Percentiles rank a stretch among this genome's conserved stretches.
Conservation (phyloP, 2,888 invertebrate genomes). For the Agonopterix alstromeriana region DNA sequence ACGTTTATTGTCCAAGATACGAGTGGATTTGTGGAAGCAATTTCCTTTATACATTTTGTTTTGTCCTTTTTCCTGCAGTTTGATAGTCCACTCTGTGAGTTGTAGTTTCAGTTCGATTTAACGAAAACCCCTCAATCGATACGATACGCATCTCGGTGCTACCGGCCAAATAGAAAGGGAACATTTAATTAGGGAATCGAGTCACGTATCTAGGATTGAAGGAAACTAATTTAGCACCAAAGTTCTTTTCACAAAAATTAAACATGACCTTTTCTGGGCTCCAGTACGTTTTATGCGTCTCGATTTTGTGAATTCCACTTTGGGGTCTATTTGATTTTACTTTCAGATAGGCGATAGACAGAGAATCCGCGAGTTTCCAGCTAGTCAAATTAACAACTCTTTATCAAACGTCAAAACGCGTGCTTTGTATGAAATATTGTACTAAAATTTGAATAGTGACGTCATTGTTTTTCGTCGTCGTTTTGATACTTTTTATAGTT, state of each 20-base stretch:
- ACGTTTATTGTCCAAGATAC: slow-evolving; percentile 76
- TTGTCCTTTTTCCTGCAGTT: slow-evolving; percentile 75
- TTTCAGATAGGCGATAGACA: background rate
- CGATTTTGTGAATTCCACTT: background rate
- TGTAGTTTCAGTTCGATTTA: slow-evolving; percentile 69
- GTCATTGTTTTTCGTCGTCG: too few species aligned
- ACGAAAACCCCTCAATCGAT: slow-evolving; percentile 52
- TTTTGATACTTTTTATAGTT: too few species aligned
- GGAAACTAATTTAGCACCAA: slow-evolving; percentile 63
- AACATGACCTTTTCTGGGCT: slow-evolving; percentile 23
- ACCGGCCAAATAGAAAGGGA: slow-evolving; percentile 32
- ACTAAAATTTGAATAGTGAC: too few species aligned
- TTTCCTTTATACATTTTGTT: slow-evolving; percentile 78
- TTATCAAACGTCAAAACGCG: too few species aligned
- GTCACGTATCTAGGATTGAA: slow-evolving; percentile 58
- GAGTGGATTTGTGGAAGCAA: slow-evolving; percentile 77
- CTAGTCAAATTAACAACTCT: too few species aligned
- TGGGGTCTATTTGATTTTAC: background rate
- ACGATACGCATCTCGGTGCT: slow-evolving; percentile 58
- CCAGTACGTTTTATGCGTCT: background rate
- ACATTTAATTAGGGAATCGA: slow-evolving; percentile 63
- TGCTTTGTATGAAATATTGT: too few species aligned
- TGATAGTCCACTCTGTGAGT: slow-evolving; percentile 71
- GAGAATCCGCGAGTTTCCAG: too few species aligned
- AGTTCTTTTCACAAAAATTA: slow-evolving; percentile 46